Conservation (phyloP, 2,113 vertebrate genomes). For the cattle (Bos taurus) region ARS-UCD2.0 NC_037335.1:62353501-62354000, state of each 20-base stretch:
- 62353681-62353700: background rate
- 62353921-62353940: background rate
- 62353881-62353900: background rate
- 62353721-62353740: background rate
- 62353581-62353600: background rate
- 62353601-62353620: background rate
- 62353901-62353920: background rate
- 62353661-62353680: background rate
- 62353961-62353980: background rate
- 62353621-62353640: background rate
- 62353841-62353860: background rate
- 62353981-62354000: background rate
- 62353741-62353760: background rate
- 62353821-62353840: background rate
- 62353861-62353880: background rate
- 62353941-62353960: background rate
- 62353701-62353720: background rate
- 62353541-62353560: background rate
- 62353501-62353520: background rate
- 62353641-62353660: background rate
- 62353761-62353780: constrained; percentile 17
- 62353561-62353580: background rate
- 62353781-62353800: background rate
- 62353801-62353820: background rate
- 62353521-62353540: background rate